Base-by-base conservation (phyloP, 2,888 invertebrate species). In the Leptarthrus brevirostris region DNA sequence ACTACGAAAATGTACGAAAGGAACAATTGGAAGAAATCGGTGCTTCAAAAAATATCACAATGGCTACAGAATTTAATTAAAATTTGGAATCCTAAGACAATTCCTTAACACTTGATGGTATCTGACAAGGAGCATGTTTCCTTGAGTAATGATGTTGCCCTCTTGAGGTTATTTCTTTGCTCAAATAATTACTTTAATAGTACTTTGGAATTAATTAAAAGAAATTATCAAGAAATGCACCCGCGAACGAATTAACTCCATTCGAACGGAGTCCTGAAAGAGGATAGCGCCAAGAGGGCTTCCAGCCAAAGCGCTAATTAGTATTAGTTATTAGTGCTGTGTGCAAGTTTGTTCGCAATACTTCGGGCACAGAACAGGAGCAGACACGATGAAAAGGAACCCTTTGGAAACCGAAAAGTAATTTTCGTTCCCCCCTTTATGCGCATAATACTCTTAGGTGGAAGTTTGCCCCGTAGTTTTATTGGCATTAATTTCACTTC, bases 401-500 rank as follows among this genome's bases (percentile, higher is more conserved):
- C 20, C 61, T n/a, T n/a, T n/a, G 61, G 22, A 36, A 61, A 18
- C 61, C 36, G 18, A 22, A 36, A 34, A 44, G 64, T 47, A 64
- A 64, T 64, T 64, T 64, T 64, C 64, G 44, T 44, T 64, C 44
- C 64, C 64, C n/a, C 44, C 44, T 64, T 64, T 44, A 24, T 64
- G 64, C 47, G 16, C 64, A 44, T 64, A 44, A 44, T 64, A 36
- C 24, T 16, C 24, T 64, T 64, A 47, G 44, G 10, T 22, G 26
- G 22, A 64, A 64, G 44, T 64, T 64, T 58, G 12, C 40, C 14
- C 12, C n/a, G 36, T 34, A 64, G 64, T 64, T 64, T 64, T 64
- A 64, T 64, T 47, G 64, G 64, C 47, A 64, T 64, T 64, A 64
- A 64, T 64, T 64, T 64, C 64, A 64, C 64, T 64, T 64, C 64